A percentile compares a stretch with the other conserved stretches of the same genome.
Evolutionary conservation across 2,888 invertebrate genomes (phyloP).

Genomic region (Gonocerus acuteangulatus): DNA sequence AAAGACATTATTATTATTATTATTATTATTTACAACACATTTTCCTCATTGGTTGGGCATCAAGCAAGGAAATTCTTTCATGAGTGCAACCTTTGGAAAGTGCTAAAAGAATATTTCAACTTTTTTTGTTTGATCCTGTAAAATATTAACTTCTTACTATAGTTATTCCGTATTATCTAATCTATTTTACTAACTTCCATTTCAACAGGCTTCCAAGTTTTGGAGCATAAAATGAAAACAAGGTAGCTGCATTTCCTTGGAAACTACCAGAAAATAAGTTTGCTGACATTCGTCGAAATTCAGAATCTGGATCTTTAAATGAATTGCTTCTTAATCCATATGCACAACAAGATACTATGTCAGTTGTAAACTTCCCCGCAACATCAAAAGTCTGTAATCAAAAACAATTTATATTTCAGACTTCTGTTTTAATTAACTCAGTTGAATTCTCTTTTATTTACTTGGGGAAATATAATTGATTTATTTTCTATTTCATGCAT

Average conservation of each 20-base stretch:
- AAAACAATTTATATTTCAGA: neutral
- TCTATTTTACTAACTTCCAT: constrained; percentile 25
- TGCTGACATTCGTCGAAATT: constrained; percentile 25
- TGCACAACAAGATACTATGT: constrained; percentile 24
- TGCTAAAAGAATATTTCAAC: too few species aligned
- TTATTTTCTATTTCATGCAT: too few species aligned
- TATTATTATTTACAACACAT: too few species aligned
- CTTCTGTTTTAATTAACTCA: neutral
- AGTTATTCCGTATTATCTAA: too few species aligned
- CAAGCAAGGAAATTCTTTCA: too few species aligned
- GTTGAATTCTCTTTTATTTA: neutral
- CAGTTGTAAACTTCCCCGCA: constrained; percentile 29
- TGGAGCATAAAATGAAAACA: constrained; percentile 27
- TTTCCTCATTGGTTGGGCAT: too few species aligned
- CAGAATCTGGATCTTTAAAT: constrained; percentile 26
- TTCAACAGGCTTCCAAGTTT: constrained; percentile 11
- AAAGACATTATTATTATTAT: too few species aligned
- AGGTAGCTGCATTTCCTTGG: constrained; percentile 22
- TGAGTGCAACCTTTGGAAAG: too few species aligned
- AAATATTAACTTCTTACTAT: too few species aligned
- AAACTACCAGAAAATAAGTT: constrained; percentile 25
- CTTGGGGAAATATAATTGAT: too few species aligned
- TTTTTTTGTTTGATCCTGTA: too few species aligned
- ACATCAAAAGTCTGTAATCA: constrained; percentile 16
- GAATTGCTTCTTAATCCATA: constrained; percentile 25